Evolutionary conservation across 2,113 vertebrate species (phyloP), one percentile per base, ranked within the genome.

Genomic region (Ochotona curzoniae): DNA sequence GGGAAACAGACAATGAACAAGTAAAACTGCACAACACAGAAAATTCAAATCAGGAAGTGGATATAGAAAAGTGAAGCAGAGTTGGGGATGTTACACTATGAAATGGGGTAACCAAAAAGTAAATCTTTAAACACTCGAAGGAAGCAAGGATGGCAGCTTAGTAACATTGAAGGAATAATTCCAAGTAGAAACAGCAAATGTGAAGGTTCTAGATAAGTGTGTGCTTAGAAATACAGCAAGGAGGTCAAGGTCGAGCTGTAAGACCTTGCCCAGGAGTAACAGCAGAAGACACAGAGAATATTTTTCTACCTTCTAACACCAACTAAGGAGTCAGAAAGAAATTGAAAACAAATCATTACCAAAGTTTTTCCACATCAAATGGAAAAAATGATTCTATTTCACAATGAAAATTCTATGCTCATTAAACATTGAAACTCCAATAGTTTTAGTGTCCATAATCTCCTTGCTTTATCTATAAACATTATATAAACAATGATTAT

Each of bases 351-450:
- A 70, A 21, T 79, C 64, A 38, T 83, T 44, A 85, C 69, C 23
- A 79, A 80, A 54, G 61, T 75, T 87, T 87, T 21, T 83, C 61
- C 25, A 51, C 2, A 76, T 81, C 66, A 76, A 63, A 85, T 15
- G 83, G 14, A 64, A 87, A 88, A 94, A 49, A 74, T 30, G 35
- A 93, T 47, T 70, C 47, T 86, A 73, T 63, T 79, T 83, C 20
- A 74, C 7, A 78, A 51, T 74, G 7, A 86, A 94, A 91, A 74
- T 57, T 1, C 7, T 78, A 69, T 74, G 25, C 23, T 93, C 23
- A 47, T 69, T 83, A 83, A 91, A 94, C 28, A 89, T 74, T 81
- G 91, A 93, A 85, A 83, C 74, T 82, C 10, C 89, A 89, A 69
- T 7, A 7, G 74, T 74, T 75, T 83, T n/a, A 54, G n/a, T 91